Base-by-base conservation (phyloP, 2,888 invertebrate species). In the Nudaria mundana region DNA sequence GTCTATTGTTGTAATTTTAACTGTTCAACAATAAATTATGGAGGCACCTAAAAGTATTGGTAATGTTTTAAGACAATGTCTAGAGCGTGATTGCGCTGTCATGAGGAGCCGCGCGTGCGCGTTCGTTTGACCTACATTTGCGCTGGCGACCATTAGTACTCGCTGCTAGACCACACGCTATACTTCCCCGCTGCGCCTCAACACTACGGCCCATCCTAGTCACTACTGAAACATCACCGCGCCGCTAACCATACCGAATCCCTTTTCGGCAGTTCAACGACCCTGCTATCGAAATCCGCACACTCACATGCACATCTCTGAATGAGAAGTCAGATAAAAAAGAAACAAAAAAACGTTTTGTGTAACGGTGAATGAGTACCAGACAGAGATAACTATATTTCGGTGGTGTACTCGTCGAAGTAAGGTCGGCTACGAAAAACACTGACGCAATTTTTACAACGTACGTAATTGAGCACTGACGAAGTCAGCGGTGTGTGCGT, bases 401-500 rank as follows among this genome's bases (percentile, higher is more conserved):
- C 71, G 86, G 81, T 74, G 51, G 71, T 63, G 70, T 68, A 73
- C 76, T 74, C 76, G 66, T 61, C 67, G 66, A 76, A 63, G 72
- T 86, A 84, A 86, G 84, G 83, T 87, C 85, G 85, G 63, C 83
- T 65, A 81, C 83, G 83, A 86, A 86, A 87, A 86, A 85, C 78
- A 87, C 86, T 87, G 85, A 87, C 85, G 88, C 87, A 87, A 88
- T 87, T 88, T 88, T 88, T 87, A 86, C 81, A 83, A 77, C 78
- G 85, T 81, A 81, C 84, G 85, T 85, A 87, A 86, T 86, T 84
- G 83, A 83, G 80, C 66, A 76, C 76, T 65, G 80, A 81, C 78
- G 67, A 59, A 62, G 71, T 49, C 71, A 59, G 67, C 77, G 80
- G 79, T 82, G 87, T 86, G 87, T 87, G 87, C 78, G 88, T 86